These are phyloP conservation scores for Thrips palmi DNA, from an alignment of 1,140 invertebrate species.

Conservation along the genomic window DNA sequence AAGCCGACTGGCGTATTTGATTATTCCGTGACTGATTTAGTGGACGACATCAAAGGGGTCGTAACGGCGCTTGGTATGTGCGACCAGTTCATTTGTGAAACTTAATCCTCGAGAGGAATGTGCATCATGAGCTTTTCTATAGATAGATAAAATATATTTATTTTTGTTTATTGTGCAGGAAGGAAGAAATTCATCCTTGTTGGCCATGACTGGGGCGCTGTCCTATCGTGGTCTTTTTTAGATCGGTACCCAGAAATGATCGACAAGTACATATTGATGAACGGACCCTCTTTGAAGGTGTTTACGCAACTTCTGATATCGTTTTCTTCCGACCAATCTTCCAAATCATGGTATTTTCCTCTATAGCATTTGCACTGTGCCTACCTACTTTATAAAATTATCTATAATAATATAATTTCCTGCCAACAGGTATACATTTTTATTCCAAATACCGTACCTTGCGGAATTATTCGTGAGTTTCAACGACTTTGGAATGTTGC, in stretches of 20 bases:
- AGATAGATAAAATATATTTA: no score
- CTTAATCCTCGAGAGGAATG: no score
- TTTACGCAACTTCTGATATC: constrained; percentile 24
- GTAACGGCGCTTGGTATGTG: constrained; percentile 34
- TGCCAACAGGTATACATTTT: constrained; percentile 38
- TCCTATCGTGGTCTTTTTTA: constrained; percentile 32
- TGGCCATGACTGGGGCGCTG: constrained; percentile 52
- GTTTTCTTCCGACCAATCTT: neutral
- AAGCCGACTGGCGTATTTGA: constrained; percentile 32
- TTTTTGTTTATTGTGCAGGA: constrained; percentile 24
- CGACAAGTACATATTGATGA: constrained; percentile 36
- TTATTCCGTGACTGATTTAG: constrained; percentile 32
- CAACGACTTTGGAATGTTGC: constrained; percentile 29
- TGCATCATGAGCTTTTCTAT: no score
- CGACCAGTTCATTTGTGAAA: no score
- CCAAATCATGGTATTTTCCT: constrained; percentile 11
- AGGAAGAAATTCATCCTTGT: constrained; percentile 35
- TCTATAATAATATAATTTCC: no score
- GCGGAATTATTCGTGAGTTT: constrained; percentile 30
- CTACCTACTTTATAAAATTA: no score
- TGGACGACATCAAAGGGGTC: constrained; percentile 38
- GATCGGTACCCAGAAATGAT: constrained; percentile 35
- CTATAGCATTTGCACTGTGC: no score
- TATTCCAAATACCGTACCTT: constrained; percentile 38
- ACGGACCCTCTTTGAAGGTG: constrained; percentile 29